Percentiles rank a stretch among this genome's conserved stretches.
These are phyloP conservation scores for Furcula furcula DNA, from an alignment of 2,888 invertebrate genomes.

Conservation along the genomic window DNA sequence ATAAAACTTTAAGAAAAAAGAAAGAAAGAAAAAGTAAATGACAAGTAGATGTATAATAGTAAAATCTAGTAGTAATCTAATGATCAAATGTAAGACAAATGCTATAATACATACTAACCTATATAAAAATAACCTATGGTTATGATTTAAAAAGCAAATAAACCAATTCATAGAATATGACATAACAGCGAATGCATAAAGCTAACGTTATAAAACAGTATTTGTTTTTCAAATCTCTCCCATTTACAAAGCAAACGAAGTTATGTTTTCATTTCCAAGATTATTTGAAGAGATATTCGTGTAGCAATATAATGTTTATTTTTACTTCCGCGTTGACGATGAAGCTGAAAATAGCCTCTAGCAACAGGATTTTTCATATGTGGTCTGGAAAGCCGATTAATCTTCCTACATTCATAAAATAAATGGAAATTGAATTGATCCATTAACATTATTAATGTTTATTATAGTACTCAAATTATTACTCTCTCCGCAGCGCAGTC, in stretches of 20 bases:
- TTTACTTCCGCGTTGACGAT: constrained; percentile 9
- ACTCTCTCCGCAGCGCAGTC: no score
- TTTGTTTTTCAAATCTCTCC: constrained; percentile 14
- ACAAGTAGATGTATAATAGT: no score
- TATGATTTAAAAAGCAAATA: no score
- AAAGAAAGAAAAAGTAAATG: no score
- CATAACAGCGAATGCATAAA: constrained; percentile 5
- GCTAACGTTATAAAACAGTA: constrained; percentile 7
- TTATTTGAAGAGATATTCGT: not conserved
- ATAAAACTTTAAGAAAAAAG: no score
- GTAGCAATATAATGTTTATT: constrained; percentile 10
- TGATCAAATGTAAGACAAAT: no score
- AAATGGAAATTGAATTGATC: constrained; percentile 21
- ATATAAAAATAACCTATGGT: no score
- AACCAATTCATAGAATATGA: no score
- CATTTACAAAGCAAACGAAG: constrained; percentile 13
- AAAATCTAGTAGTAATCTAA: no score
- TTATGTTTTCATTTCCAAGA: constrained; percentile 22
- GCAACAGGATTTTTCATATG: constrained; percentile 14
- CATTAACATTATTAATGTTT: constrained; percentile 9
- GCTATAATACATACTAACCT: no score
- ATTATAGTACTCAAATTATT: no score
- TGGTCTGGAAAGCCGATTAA: constrained; percentile 14
- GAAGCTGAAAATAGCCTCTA: constrained; percentile 5
- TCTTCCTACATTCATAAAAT: constrained; percentile 11